Conservation (phyloP, 1,140 invertebrate genomes). For the Macrostomum lignano region DNA sequence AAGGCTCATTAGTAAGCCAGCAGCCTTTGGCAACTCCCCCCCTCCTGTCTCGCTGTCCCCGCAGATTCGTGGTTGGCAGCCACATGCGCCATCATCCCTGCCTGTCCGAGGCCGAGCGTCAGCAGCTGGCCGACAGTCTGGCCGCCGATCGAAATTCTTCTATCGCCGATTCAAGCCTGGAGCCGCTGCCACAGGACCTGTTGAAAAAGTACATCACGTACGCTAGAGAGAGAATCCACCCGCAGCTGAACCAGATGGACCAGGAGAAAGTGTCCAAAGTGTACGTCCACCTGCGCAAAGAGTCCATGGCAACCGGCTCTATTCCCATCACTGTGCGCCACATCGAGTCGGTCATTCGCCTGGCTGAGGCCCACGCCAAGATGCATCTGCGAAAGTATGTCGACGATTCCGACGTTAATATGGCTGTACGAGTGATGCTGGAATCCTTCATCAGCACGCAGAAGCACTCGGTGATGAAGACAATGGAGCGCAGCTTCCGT, state of each 20-base stretch:
- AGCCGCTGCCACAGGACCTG: slow-evolving; percentile 65
- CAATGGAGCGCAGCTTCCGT: slow-evolving; percentile 25
- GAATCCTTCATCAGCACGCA: slow-evolving; percentile 94
- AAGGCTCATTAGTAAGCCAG: too few species aligned
- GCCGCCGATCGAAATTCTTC: too few species aligned
- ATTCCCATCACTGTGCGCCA: slow-evolving; percentile 89
- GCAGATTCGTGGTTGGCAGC: slow-evolving; percentile 56
- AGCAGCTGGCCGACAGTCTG: too few species aligned
- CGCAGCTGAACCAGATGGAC: slow-evolving; percentile 63
- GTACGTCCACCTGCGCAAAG: slow-evolving; percentile 70
- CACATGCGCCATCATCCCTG: slow-evolving; percentile 29
- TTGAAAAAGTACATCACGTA: slow-evolving; percentile 90
- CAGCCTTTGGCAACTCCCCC: too few species aligned
- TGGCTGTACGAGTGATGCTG: slow-evolving; percentile 50
- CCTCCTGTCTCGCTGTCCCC: slow-evolving; percentile 63
- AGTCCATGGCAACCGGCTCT: slow-evolving; percentile 72
- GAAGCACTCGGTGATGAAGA: slow-evolving; percentile 82
- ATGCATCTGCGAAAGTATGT: slow-evolving; percentile 77
- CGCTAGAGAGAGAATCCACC: slow-evolving; percentile 63
- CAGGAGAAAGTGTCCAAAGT: slow-evolving; percentile 87
- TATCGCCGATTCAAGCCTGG: too few species aligned
- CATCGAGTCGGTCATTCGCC: slow-evolving; percentile 84
- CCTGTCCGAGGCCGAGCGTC: neutral
- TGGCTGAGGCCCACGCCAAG: slow-evolving; percentile 75
- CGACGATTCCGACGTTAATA: slow-evolving; percentile 78